Evolutionary conservation across 2,113 vertebrate species (phyloP).

Genomic region (Taxidea taxus): DNA sequence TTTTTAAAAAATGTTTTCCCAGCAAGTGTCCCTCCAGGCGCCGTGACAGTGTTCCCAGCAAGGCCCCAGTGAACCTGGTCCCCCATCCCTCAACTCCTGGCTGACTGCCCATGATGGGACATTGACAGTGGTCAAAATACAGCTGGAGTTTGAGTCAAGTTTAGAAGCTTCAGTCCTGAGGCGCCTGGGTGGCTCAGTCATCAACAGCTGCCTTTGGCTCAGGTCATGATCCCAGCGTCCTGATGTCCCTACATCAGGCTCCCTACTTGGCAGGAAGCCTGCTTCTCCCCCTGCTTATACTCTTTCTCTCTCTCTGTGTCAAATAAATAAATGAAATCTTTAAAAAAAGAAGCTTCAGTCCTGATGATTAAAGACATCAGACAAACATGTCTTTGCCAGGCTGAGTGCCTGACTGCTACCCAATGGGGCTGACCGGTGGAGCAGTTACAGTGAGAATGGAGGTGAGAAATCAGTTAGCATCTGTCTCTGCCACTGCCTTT

Average conservation of each 20-base stretch:
- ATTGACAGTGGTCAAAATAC: neutral
- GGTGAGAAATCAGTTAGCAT: neutral
- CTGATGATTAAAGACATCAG: neutral
- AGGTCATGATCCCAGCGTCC: no score
- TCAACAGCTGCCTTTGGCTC: no score
- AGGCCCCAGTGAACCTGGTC: neutral
- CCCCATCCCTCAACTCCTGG: neutral
- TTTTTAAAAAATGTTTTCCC: neutral
- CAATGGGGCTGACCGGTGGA: fast-evolving
- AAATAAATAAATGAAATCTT: no score
- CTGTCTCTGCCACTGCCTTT: neutral
- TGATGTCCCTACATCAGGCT: no score
- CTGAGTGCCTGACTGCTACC: neutral
- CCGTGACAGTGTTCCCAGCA: neutral
- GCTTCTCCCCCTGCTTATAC: no score
- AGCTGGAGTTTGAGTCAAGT: neutral
- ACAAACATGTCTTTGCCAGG: no score
- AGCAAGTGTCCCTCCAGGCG: neutral
- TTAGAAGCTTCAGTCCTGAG: neutral
- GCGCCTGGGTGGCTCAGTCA: no score
- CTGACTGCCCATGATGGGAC: neutral
- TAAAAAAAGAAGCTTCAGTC: neutral
- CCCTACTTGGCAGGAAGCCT: no score
- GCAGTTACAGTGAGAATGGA: neutral
- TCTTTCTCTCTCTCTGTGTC: no score